These are phyloP conservation scores for Orussus abietinus DNA, from an alignment of 1,140 invertebrate species.

Conservation along the genomic window DNA sequence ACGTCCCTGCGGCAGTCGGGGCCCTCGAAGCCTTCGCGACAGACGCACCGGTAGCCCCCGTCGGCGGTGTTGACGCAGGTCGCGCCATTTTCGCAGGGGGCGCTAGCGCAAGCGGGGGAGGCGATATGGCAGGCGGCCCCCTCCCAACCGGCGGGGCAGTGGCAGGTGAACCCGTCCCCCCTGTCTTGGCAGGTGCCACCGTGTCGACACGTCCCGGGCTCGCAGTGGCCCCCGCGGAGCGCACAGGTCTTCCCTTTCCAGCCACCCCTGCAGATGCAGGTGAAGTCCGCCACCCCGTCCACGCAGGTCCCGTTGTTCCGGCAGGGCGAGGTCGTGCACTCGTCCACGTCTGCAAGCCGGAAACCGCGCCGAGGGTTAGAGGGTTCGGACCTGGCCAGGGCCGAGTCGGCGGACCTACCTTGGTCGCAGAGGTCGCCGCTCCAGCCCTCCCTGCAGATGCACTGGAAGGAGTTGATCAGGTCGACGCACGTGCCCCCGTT, in stretches of 20 bases:
- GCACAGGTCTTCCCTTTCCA: conserved; percentile 78
- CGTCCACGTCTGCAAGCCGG: conserved; percentile 68
- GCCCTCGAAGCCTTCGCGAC: conserved; percentile 64
- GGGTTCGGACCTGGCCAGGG: not conserved
- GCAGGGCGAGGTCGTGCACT: conserved; percentile 72
- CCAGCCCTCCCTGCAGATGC: conserved; percentile 71
- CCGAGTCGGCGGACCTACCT: conserved; percentile 47
- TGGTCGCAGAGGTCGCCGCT: conserved; percentile 62
- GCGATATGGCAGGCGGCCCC: conserved; percentile 66
- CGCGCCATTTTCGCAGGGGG: conserved; percentile 70
- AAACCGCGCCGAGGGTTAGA: not conserved
- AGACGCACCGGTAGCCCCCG: conserved; percentile 66
- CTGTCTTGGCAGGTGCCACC: conserved; percentile 66
- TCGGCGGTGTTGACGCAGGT: conserved; percentile 71
- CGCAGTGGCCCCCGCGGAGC: conserved; percentile 62
- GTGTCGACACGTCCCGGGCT: conserved; percentile 61
- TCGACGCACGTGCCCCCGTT: conserved; percentile 74
- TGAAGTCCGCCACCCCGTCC: conserved; percentile 70
- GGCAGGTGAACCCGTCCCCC: conserved; percentile 62
- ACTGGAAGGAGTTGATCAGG: conserved; percentile 71
- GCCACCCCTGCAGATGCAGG: conserved; percentile 69
- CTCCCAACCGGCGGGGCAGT: conserved; percentile 64
- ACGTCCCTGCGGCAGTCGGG: conserved; percentile 63
- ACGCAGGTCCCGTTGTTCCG: conserved; percentile 74
- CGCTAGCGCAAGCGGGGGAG: conserved; percentile 68